Conservation (phyloP, 2,888 invertebrate species). For the Drosophila flavopinicola region DNA sequence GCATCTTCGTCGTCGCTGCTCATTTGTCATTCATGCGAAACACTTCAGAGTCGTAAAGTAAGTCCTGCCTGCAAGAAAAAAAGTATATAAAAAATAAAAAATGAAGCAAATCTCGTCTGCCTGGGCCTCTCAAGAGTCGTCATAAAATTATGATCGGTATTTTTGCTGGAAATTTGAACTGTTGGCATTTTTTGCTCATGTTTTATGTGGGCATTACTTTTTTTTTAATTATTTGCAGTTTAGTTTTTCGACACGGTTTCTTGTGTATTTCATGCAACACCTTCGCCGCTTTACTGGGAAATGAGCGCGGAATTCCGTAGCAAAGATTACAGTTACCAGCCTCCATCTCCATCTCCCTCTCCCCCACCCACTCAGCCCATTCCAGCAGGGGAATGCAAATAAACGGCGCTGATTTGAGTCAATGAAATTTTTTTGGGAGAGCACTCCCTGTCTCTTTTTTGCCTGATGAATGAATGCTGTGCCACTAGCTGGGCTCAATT, state of each 20-base stretch:
- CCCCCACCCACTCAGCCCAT: not conserved
- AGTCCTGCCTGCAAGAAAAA: slow-evolving; percentile 40
- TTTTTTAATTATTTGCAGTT: slow-evolving; percentile 60
- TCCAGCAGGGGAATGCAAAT: slow-evolving; percentile 33
- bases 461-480: slow-evolving; percentile 44
- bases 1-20: slow-evolving; percentile 59
- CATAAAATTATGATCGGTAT: slow-evolving; percentile 78
- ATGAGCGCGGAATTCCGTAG: slow-evolving; percentile 57
- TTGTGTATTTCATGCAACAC: slow-evolving; percentile 77
- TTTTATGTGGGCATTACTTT: slow-evolving; percentile 43
- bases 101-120: slow-evolving; percentile 27
- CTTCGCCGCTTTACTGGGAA: slow-evolving; percentile 61
- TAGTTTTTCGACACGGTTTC: slow-evolving; percentile 70
- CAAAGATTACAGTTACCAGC: slow-evolving; percentile 22
- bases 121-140: slow-evolving; percentile 19
- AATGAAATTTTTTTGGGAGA: slow-evolving; percentile 21
- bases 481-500: slow-evolving; percentile 25
- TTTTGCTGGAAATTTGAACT: slow-evolving; percentile 67
- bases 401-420: slow-evolving; percentile 46
- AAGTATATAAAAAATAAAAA: not conserved
- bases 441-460: not conserved
- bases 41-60: slow-evolving; percentile 72
- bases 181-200: slow-evolving; percentile 38
- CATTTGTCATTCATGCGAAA: slow-evolving; percentile 79
- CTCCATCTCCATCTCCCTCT: not conserved